phyloP scores from a whole-genome alignment of 1,140 invertebrate genomes.

The Microplitis mediator region DNA sequence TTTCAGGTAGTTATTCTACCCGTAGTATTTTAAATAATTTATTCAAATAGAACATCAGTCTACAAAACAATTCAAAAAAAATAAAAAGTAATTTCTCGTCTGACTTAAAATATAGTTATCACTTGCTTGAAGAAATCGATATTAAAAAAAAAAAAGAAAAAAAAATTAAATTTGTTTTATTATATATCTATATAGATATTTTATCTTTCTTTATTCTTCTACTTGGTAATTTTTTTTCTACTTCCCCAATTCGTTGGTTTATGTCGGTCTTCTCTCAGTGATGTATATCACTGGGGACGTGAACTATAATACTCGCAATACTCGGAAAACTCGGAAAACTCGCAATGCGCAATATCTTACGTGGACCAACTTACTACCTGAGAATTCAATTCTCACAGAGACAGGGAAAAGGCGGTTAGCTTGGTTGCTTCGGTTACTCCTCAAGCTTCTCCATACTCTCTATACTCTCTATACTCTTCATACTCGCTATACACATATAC shows the following conservation, averaged over 20 bases:
- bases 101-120: too few species aligned
- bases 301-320: conserved; percentile 29
- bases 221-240: background rate
- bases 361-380: conserved; percentile 17
- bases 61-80: too few species aligned
- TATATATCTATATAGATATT: background rate
- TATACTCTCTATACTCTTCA: too few species aligned
- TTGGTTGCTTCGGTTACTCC: background rate
- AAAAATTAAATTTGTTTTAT: too few species aligned
- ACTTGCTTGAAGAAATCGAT: too few species aligned
- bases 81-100: too few species aligned
- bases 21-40: too few species aligned
- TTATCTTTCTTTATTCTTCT: background rate
- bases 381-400: conserved; percentile 34
- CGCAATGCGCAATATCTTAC: conserved; percentile 21
- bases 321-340: too few species aligned
- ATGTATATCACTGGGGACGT: conserved; percentile 11
- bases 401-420: conserved; percentile 21
- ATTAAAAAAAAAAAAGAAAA: background rate
- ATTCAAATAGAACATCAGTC: too few species aligned
- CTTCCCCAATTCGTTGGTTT: conserved; percentile 8
- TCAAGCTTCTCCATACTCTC: too few species aligned
- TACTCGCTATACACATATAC: too few species aligned
- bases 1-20: too few species aligned
- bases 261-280: conserved; percentile 1